Base-by-base conservation (phyloP, 2,888 invertebrate species). In the Diaperis boleti region DNA sequence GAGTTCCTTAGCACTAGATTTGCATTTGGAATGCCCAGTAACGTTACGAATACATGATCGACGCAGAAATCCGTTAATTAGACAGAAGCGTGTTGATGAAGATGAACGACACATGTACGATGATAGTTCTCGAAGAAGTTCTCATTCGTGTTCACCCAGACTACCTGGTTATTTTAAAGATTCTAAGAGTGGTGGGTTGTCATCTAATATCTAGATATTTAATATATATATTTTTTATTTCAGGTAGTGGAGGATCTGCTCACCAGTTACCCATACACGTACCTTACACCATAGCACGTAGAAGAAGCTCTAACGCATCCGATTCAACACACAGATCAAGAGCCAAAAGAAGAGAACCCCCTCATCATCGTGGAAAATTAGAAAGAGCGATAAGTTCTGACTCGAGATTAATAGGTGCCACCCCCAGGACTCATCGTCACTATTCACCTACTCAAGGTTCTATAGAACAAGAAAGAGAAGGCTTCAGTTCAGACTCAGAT, bases 61-160 rank as follows among this genome's bases (percentile, higher is more conserved):
- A 1, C 87, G 91, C 44, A 85, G 92, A 37, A 91, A 92, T 75
- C 88, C 92, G 47, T 84, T 94, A 37, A 85, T 89, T 5, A 82
- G 94, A 4, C 94, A 94, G 76, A 88, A 89, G 67, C 89, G 90
- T 42, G 88, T 93, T 26, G 88, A 89, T 67, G 91, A 92, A 69
- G 87, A 89, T 35, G 86, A 89, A 54, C 73, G 71, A 13, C 62
- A 67, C 20, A 59, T 47, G 4, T 62, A 68, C 15, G 73, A 72
- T n/a, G 71, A 70, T 3, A 65, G 60, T 17, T 74, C 75, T 2
- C 69, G 81, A 57, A 69, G 80, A 74, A 71, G 72, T 71, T 73
- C 81, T 33, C 76, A 81, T 78, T 78, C 81, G 70, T 71, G 72
- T 64, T 69, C 85, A 71, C 78, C 81, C 66, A 75, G 79, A 71